Percentiles rank a stretch among this genome's conserved stretches.
Conservation (phyloP, 2,113 vertebrate genomes). For the Gobius niger region DNA sequence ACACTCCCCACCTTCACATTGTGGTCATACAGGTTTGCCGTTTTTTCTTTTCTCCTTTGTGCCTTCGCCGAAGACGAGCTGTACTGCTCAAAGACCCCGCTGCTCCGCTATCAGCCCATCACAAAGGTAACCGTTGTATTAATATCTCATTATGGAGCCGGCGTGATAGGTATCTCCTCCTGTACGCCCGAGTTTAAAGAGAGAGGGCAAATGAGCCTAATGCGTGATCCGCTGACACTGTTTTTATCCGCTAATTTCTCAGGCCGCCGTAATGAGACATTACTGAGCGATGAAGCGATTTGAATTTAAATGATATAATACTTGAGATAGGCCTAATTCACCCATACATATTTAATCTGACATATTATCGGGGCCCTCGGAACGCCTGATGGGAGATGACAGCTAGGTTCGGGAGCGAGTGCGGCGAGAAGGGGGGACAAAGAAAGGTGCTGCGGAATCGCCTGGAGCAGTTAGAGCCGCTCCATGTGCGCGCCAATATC, state of each 20-base stretch:
- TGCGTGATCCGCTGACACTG: slow-evolving; percentile 65
- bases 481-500: slow-evolving; percentile 12
- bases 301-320: slow-evolving; percentile 83
- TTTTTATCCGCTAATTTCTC: slow-evolving; percentile 79
- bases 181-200: slow-evolving; percentile 37
- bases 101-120: slow-evolving; percentile 10
- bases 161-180: slow-evolving; percentile 54
- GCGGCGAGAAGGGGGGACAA: slow-evolving; percentile 32
- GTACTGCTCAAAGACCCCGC: slow-evolving; percentile 2
- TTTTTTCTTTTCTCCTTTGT: neutral
- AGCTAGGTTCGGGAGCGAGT: slow-evolving; percentile 51
- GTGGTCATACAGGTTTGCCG: neutral
- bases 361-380: slow-evolving; percentile 74
- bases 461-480: slow-evolving; percentile 46
- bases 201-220: slow-evolving; percentile 63
- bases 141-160: slow-evolving; percentile 23
- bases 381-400: slow-evolving; percentile 67
- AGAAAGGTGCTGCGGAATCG: slow-evolving; percentile 58
- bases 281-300: slow-evolving; percentile 73
- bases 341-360: slow-evolving; percentile 83
- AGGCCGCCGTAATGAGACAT: slow-evolving; percentile 73
- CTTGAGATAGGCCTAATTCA: slow-evolving; percentile 78
- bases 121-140: slow-evolving; percentile 50
- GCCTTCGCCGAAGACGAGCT: slow-evolving; percentile 30
- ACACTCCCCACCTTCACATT: neutral